phyloP scores from a whole-genome alignment of 2,113 vertebrate species.

The Xiphias gladius region DNA sequence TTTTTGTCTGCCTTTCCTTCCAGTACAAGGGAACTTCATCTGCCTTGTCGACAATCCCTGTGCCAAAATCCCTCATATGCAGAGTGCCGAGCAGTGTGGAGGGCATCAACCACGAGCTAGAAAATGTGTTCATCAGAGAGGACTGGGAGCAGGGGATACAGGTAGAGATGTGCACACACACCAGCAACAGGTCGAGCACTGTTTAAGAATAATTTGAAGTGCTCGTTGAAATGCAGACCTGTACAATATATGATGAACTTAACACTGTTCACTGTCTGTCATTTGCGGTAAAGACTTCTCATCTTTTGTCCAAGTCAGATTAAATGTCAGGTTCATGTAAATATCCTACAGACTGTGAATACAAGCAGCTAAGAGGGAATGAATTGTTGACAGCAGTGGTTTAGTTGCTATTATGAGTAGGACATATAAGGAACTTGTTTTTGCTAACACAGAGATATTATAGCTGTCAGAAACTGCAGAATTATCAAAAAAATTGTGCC shows the following conservation, averaged over 20 bases:
- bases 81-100: conserved; percentile 93
- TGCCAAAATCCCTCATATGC: conserved; percentile 90
- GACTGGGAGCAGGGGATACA: conserved; percentile 87
- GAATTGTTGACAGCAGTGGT: not conserved
- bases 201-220: not conserved
- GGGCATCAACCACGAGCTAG: conserved; percentile 95
- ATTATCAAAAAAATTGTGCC: too few species aligned
- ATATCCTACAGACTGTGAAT: not conserved
- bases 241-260: not conserved
- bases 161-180: conserved; percentile 49
- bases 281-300: not conserved
- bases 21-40: conserved; percentile 87
- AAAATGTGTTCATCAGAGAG: conserved; percentile 95
- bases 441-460: too few species aligned
- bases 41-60: conserved; percentile 85
- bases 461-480: too few species aligned
- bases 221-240: not conserved
- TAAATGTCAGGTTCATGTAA: not conserved
- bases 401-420: not conserved
- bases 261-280: not conserved
- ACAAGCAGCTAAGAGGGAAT: not conserved
- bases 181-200: not conserved
- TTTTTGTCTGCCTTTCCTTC: conserved; percentile 1
- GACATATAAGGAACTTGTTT: not conserved
- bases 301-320: not conserved